Evolutionary conservation across 2,113 vertebrate species (phyloP), one percentile per base, ranked within the genome.

Genomic region (Porphyrio hochstetteri): DNA sequence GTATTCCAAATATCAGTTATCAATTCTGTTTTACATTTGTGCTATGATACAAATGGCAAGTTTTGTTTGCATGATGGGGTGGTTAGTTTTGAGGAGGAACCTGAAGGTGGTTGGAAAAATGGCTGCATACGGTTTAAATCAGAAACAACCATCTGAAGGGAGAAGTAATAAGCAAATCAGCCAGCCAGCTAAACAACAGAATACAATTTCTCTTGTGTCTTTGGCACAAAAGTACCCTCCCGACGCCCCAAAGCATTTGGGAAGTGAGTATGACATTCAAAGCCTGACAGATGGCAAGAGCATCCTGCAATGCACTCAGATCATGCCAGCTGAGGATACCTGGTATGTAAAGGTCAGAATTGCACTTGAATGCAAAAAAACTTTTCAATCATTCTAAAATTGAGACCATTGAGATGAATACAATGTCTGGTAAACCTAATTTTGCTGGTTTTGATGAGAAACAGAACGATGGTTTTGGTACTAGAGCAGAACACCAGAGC

Each of bases 401-500:
- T 50, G 56, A 83, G 71, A 44, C 44, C n/a, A 46, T 67, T 24
- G 44, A 92, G 82, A 86, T 74, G 20, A 88, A 82, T 80, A 48
- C 21, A 80, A 18, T 46, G 13, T 59, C 60, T 88, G 40, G 33
- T 82, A 90, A 85, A 79, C 90, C 36, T 70, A 28, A 16, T 86
- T 96, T 91, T 85, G 13, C 46, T 80, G 48, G 12, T 65, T 95
- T 92, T 86, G 63, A 90, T 92, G 88, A 88, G 82, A 97, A 95
- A 55, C 88, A 92, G 83, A 86, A 23, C 48, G 55, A 46, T n/a
- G 31, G 25, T 40, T 95, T 94, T 80, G 56, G 20, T 92, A 86
- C 46, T 92, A 74, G 53, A 81, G 50, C 53, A 70, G 72, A 92
- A 44, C 33, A 78, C 36, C 80, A 69, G 74, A 89, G 33, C 31